Evolutionary conservation across 2,888 invertebrate genomes (phyloP).

Genomic region (Campoplex capitator): DNA sequence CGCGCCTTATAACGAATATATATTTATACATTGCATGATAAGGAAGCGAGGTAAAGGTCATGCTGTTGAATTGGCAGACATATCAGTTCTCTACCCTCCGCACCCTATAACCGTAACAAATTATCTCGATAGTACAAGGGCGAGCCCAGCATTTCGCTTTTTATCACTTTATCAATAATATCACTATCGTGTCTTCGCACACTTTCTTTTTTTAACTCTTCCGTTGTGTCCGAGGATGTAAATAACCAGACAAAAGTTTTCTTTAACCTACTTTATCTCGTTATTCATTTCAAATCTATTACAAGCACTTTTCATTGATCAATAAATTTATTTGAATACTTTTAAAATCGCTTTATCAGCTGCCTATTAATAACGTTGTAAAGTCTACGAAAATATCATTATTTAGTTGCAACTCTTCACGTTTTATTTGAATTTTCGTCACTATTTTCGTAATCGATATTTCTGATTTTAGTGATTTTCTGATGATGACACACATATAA

Average conservation of each 20-base stretch:
- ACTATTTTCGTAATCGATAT: too few relatives aligned
- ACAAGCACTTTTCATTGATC: background rate
- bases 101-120: constrained; percentile 56
- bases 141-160: constrained; percentile 36
- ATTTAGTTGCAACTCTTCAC: too few relatives aligned
- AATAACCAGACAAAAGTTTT: background rate
- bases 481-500: too few relatives aligned
- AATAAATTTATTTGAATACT: too few relatives aligned
- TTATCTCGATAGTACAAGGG: constrained; percentile 62
- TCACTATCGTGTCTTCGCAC: background rate
- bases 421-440: background rate
- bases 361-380: too few relatives aligned
- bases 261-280: background rate
- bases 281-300: background rate
- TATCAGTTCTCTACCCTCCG: constrained; percentile 38
- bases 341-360: too few relatives aligned
- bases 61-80: constrained; percentile 29
- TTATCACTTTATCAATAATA: constrained; percentile 43
- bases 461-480: too few relatives aligned
- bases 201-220: constrained; percentile 11
- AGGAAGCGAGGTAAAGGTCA: constrained; percentile 60
- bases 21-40: background rate
- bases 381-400: too few relatives aligned
- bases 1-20: background rate
- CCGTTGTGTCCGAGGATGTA: background rate